Conservation (phyloP, 64 coral and sea anemone species). For the Astreopora myriophthalma region DNA sequence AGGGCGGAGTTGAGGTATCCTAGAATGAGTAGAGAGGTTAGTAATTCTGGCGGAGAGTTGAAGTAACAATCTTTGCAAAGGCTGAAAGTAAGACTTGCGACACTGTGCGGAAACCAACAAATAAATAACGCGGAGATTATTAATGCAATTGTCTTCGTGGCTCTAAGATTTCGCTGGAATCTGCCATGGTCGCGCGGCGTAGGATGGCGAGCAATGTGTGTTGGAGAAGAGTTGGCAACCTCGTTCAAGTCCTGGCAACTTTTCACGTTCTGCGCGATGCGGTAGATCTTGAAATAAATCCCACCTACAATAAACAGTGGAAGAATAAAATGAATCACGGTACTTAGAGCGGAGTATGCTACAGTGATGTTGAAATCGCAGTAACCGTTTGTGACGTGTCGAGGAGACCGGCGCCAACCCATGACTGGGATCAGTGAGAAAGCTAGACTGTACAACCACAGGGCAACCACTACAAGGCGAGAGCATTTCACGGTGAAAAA, state of each 20-base stretch:
- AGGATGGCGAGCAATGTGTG: background rate
- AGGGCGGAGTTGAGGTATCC: slow-evolving; percentile 85
- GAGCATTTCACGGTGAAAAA: slow-evolving; percentile 61
- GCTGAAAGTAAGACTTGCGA: slow-evolving; percentile 33
- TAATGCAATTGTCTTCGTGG: slow-evolving; percentile 81
- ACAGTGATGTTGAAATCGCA: slow-evolving; percentile 74
- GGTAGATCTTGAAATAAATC: slow-evolving; percentile 84
- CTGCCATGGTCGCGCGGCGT: slow-evolving; percentile 13
- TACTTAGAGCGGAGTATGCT: slow-evolving; percentile 73
- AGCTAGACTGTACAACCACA: slow-evolving; percentile 74
- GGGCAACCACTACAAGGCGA: slow-evolving; percentile 43
- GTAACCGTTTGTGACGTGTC: background rate
- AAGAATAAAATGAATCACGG: slow-evolving; percentile 83
- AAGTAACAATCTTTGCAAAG: slow-evolving; percentile 36
- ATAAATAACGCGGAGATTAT: slow-evolving; percentile 88
- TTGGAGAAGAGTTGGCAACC: background rate
- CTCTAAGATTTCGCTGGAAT: slow-evolving; percentile 74
- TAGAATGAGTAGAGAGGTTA: slow-evolving; percentile 50
- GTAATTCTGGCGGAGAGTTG: background rate
- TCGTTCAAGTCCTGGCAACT: background rate
- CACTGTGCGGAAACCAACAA: slow-evolving; percentile 87
- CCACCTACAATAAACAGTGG: slow-evolving; percentile 72
- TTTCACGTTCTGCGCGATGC: slow-evolving; percentile 63
- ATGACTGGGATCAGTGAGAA: slow-evolving; percentile 81
- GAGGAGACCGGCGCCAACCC: slow-evolving; percentile 63